Base-by-base conservation (phyloP, 2,888 invertebrate genomes). In the Troilus luridus region DNA sequence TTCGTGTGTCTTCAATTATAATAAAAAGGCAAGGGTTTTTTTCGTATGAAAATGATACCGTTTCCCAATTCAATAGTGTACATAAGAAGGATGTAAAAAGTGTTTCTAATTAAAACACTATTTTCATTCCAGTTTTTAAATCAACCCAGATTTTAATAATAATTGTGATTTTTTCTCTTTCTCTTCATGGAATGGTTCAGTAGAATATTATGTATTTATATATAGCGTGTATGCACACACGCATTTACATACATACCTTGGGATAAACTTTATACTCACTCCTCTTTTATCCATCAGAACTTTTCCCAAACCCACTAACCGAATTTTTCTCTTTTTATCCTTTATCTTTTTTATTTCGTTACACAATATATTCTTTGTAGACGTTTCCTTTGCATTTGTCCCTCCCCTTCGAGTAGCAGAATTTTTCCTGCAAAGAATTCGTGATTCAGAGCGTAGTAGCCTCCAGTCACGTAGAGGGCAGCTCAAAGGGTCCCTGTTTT, bases 321-420 rank as follows among this genome's bases (percentile, higher is more conserved):
- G 27, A 72, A 72, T 72, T 72, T 72, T 72, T 72, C 24, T 72
- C 14, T n/a, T 9, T n/a, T n/a, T n/a, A 6, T n/a, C 7, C n/a
- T n/a, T 60, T n/a, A 10, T 67, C 27, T 72, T 67, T 72, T 72
- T 27, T 27, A 72, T 72, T 72, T 72, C 27, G 72, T 72, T 72
- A 27, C 72, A 72, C 72, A 72, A 27, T 72, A 72, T 72, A 72
- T 27, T 72, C 72, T 72, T 72, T 72, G 72, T 72, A 72, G 72
- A 27, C 72, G 72, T 72, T 72, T 72, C 72, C 72, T 72, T 72
- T 72, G 72, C 72, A 72, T 72, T 72, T 27, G 72, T 72, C 11
- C 27, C 72, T 17, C 24, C 27, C 27, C 24, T 10, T 14, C 17
- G 24, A 6, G 14, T 27, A 67, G 24, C 64, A 67, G n/a, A 67